phyloP scores from a whole-genome alignment of 2,113 vertebrate species.

The Vidua macroura region DNA sequence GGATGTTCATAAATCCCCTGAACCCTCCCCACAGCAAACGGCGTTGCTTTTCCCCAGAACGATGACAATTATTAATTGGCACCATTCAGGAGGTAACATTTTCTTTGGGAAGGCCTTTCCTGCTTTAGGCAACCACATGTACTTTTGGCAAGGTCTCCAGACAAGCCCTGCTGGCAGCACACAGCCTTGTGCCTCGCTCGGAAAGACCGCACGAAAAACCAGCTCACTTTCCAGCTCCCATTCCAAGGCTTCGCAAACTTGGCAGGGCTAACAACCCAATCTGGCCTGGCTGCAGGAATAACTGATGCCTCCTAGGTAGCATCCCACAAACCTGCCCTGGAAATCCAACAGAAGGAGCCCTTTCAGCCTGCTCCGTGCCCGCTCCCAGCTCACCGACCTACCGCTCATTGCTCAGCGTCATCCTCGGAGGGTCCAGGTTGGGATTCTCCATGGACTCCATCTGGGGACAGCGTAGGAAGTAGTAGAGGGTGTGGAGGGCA shows the following conservation, averaged over 20 bases:
- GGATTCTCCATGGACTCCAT: conserved; percentile 99
- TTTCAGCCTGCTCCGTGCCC: not conserved
- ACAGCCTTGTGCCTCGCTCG: not conserved
- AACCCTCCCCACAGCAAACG: not conserved
- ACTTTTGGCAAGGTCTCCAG: conserved; percentile 34
- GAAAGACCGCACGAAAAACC: conserved; percentile 13
- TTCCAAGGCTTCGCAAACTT: conserved; percentile 12
- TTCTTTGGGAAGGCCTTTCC: conserved; percentile 39
- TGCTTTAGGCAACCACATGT: conserved; percentile 28
- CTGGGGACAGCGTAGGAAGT: conserved; percentile 96
- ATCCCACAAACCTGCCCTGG: not conserved
- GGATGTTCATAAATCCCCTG: not conserved
- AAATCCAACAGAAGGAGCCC: not conserved
- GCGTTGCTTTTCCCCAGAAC: not conserved
- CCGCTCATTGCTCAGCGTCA: conserved; percentile 96
- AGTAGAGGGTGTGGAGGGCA: conserved; percentile 97
- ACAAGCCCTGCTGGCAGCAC: conserved; percentile 25
- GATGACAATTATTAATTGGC: not conserved
- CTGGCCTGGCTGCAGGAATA: conserved; percentile 35
- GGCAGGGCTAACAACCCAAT: not conserved
- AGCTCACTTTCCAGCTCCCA: conserved; percentile 40
- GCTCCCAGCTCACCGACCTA: not conserved
- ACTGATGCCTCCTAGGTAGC: conserved; percentile 8
- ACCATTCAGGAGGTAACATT: conserved; percentile 16
- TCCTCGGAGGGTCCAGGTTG: conserved; percentile 95